These are phyloP conservation scores for Eristalis tenax DNA, from an alignment of 2,888 invertebrate genomes.

Conservation along the genomic window DNA sequence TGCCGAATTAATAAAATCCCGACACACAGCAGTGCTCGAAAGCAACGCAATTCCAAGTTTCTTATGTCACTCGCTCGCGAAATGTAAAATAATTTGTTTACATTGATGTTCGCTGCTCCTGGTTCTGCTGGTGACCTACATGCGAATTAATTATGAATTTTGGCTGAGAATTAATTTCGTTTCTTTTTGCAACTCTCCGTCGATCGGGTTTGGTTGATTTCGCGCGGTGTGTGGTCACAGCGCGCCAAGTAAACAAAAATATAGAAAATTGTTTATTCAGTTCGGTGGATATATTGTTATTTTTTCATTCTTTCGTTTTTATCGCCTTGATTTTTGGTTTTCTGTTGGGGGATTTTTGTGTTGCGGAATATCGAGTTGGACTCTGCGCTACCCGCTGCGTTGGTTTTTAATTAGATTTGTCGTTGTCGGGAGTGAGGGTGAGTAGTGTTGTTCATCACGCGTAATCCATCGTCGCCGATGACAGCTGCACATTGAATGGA, in stretches of 20 bases:
- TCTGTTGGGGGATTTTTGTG: background rate
- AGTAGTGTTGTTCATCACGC: constrained; percentile 47
- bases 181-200: constrained; percentile 5
- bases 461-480: constrained; percentile 24
- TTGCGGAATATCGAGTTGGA: constrained; percentile 31
- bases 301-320: background rate
- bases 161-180: constrained; percentile 45
- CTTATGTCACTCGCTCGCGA: constrained; percentile 65
- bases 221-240: constrained; percentile 19
- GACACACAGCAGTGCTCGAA: background rate
- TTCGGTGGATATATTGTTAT: constrained; percentile 21
- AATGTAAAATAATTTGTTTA: constrained; percentile 73
- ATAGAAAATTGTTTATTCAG: constrained; percentile 23
- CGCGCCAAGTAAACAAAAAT: constrained; percentile 60
- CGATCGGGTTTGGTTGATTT: constrained; percentile 28
- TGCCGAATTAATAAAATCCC: constrained; percentile 12
- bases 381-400: constrained; percentile 47
- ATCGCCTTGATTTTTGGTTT: constrained; percentile 9
- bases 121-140: constrained; percentile 71
- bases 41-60: constrained; percentile 41
- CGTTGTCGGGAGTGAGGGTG: constrained; percentile 40
- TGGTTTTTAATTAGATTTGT: constrained; percentile 70
- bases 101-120: constrained; percentile 73
- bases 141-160: constrained; percentile 70
- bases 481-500: constrained; percentile 32